Conservation (phyloP, 2,113 vertebrate genomes). For the Indri indri region DNA sequence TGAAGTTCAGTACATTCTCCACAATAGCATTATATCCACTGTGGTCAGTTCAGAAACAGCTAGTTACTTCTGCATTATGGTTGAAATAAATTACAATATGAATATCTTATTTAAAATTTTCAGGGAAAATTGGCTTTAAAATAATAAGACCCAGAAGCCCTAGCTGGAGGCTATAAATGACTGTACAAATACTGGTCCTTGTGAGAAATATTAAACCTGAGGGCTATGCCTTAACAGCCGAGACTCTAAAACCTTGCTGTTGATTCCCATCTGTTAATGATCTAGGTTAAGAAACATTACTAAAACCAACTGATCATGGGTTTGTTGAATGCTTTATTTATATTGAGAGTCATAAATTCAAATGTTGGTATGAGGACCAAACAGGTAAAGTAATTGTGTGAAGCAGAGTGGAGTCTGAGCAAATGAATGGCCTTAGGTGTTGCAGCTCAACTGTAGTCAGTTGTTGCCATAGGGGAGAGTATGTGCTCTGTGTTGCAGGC, state of each 20-base stretch:
- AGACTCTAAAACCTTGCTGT: neutral
- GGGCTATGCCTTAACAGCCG: neutral
- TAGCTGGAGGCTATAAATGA: neutral
- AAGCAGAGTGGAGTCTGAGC: neutral
- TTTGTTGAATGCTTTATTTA: neutral
- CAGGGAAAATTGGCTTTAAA: constrained; percentile 27
- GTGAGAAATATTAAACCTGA: neutral
- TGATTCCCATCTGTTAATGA: neutral
- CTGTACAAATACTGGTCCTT: neutral
- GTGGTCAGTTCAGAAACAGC: neutral
- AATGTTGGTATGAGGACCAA: neutral
- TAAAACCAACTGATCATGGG: neutral
- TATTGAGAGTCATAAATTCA: constrained; percentile 6
- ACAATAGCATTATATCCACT: neutral
- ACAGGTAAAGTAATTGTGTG: neutral
- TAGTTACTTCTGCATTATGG: neutral
- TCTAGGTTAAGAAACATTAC: neutral
- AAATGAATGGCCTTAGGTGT: neutral
- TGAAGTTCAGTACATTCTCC: constrained; percentile 25
- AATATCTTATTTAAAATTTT: constrained; percentile 19
- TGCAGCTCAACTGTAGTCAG: neutral
- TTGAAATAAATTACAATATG: constrained; percentile 29
- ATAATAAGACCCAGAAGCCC: neutral
- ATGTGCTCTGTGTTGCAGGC: neutral
- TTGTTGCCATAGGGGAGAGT: neutral